Conservation (phyloP, 2,888 invertebrate species). For the Homarus gammarus region DNA sequence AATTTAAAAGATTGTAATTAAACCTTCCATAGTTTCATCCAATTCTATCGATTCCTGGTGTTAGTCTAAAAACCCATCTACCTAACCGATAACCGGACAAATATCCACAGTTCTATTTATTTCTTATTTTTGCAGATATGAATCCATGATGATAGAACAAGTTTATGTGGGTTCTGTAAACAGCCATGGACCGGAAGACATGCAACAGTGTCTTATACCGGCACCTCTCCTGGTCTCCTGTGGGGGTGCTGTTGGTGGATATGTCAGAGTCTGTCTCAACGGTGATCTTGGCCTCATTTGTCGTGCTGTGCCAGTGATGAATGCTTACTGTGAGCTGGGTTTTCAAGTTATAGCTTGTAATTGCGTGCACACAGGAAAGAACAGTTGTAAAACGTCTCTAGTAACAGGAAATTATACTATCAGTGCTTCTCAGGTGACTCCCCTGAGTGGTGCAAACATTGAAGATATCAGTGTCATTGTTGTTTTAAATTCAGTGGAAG, state of each 20-base stretch:
- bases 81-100: too few relatives aligned
- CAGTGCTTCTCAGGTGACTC: slow-evolving; percentile 13
- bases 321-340: slow-evolving; percentile 3
- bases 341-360: slow-evolving; percentile 55
- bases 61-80: too few relatives aligned
- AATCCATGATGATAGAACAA: not conserved
- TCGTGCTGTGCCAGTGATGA: slow-evolving; percentile 15
- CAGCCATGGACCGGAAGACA: slow-evolving; percentile 24
- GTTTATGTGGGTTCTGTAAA: slow-evolving; percentile 29
- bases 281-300: slow-evolving; percentile 6
- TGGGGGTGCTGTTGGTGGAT: slow-evolving; percentile 14
- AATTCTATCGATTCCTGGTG: too few relatives aligned
- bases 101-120: too few relatives aligned
- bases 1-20: too few relatives aligned
- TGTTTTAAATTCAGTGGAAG: slow-evolving; percentile 38
- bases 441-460: slow-evolving; percentile 18
- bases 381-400: too few relatives aligned
- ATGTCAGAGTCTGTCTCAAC: not conserved
- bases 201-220: slow-evolving; percentile 40
- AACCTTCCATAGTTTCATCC: too few relatives aligned
- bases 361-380: slow-evolving; percentile 30
- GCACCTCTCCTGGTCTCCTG: not conserved
- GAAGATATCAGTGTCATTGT: slow-evolving; percentile 30
- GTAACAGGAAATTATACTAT: slow-evolving; percentile 33
- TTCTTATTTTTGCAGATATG: not conserved